Conservation (phyloP, 30 jellyfish, hydroid and myxozoan species). For the Turritopsis rubra region DNA sequence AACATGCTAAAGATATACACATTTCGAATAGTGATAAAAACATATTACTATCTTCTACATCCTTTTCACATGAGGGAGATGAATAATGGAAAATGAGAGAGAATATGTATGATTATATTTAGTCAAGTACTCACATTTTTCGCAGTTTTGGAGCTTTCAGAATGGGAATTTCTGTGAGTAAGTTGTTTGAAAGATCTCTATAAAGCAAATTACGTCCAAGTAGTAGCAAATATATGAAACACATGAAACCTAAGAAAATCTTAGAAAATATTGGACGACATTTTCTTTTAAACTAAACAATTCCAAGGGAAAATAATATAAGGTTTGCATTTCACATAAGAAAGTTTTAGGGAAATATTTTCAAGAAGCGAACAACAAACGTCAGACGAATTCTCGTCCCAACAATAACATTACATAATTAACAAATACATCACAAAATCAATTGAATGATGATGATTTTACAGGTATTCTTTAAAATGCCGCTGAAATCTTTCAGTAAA, state of each 20-base stretch:
- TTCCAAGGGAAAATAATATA: too few relatives aligned
- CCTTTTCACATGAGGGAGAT: neutral
- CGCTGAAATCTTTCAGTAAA: too few relatives aligned
- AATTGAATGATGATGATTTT: neutral
- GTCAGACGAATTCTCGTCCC: neutral
- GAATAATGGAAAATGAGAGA: neutral
- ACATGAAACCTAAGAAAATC: too few relatives aligned
- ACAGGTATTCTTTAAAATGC: neutral
- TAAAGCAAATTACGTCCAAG: neutral
- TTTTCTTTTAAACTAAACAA: too few relatives aligned
- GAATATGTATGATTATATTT: too few relatives aligned
- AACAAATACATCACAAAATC: neutral
- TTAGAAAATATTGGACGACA: too few relatives aligned
- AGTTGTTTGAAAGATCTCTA: conserved; percentile 49
- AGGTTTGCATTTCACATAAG: too few relatives aligned
- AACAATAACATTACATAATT: neutral
- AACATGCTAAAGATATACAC: conserved; percentile 37
- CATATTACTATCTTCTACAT: too few relatives aligned
- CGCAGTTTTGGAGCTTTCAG: conserved; percentile 2
- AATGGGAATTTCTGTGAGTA: conserved; percentile 2
- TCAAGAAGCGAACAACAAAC: neutral
- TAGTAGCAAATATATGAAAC: too few relatives aligned
- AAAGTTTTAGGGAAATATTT: too few relatives aligned
- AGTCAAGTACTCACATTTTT: conserved; percentile 23
- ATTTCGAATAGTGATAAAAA: too few relatives aligned